Conservation (phyloP, 2,113 vertebrate species). For the Nesoenas mayeri region DNA sequence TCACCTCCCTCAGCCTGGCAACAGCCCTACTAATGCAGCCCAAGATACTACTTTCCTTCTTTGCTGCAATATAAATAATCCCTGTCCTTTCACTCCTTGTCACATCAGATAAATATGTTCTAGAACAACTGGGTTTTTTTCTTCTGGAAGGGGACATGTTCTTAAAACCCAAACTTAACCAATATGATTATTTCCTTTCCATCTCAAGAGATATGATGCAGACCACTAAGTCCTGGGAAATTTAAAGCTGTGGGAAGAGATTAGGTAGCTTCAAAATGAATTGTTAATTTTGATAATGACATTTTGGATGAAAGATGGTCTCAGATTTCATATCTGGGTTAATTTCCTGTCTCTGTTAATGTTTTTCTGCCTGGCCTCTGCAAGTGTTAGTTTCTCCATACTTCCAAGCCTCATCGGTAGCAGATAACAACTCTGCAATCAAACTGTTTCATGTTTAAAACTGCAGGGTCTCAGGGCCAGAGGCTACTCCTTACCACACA, state of each 20-base stretch:
- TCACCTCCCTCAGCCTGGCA: no score
- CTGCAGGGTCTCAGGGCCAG: not conserved
- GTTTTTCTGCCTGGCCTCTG: not conserved
- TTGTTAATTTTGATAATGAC: not conserved
- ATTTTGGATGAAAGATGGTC: not conserved
- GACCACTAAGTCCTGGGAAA: not conserved
- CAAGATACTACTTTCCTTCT: not conserved
- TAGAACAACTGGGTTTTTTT: not conserved
- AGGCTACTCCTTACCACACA: not conserved
- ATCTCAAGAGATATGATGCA: not conserved
- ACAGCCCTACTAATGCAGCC: no score
- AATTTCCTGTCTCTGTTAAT: not conserved
- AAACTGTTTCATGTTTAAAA: not conserved
- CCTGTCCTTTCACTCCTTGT: not conserved
- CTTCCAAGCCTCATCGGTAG: not conserved
- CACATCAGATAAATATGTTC: not conserved
- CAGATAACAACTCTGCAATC: not conserved
- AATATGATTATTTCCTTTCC: not conserved
- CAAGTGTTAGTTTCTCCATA: not conserved
- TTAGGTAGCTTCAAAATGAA: not conserved
- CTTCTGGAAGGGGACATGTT: not conserved
- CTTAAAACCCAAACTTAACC: not conserved
- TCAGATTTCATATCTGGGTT: not conserved
- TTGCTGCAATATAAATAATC: not conserved
- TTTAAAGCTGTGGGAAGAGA: not conserved